Evolutionary conservation across 2,113 vertebrate species (phyloP).

Genomic region (Psittacara wagleri): DNA sequence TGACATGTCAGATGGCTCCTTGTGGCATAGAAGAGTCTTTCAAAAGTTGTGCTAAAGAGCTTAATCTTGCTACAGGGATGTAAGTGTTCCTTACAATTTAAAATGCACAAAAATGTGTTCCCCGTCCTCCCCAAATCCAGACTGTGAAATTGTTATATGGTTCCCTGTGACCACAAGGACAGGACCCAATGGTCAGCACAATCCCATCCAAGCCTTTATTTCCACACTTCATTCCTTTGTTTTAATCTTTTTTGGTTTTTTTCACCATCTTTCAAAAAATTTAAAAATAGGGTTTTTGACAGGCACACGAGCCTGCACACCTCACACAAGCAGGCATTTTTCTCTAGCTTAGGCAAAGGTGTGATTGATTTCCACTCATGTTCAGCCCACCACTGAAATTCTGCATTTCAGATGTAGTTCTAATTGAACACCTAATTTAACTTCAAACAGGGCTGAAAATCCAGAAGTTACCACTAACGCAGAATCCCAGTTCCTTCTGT

Average conservation of each 20-base stretch:
- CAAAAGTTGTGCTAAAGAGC: not conserved
- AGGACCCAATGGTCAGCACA: not conserved
- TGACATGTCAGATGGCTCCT: not conserved
- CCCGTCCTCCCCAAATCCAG: not conserved
- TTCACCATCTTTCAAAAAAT: not conserved
- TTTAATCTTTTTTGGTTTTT: not conserved
- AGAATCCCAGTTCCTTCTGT: not conserved
- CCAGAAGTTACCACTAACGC: not conserved
- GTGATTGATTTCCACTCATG: not conserved
- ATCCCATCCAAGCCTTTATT: not conserved
- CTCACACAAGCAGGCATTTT: not conserved
- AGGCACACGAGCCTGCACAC: not conserved
- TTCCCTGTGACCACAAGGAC: not conserved
- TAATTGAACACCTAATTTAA: not conserved
- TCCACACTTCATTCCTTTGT: not conserved
- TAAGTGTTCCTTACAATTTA: not conserved
- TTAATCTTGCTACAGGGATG: not conserved
- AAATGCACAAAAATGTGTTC: not conserved
- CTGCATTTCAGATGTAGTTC: not conserved
- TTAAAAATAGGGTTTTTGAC: not conserved
- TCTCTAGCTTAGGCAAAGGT: not conserved
- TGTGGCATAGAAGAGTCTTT: not conserved
- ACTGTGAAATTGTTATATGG: not conserved
- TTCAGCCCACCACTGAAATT: not conserved
- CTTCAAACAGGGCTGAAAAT: not conserved